Conservation (phyloP, 2,888 invertebrate genomes). For the Hylaea fasciaria region DNA sequence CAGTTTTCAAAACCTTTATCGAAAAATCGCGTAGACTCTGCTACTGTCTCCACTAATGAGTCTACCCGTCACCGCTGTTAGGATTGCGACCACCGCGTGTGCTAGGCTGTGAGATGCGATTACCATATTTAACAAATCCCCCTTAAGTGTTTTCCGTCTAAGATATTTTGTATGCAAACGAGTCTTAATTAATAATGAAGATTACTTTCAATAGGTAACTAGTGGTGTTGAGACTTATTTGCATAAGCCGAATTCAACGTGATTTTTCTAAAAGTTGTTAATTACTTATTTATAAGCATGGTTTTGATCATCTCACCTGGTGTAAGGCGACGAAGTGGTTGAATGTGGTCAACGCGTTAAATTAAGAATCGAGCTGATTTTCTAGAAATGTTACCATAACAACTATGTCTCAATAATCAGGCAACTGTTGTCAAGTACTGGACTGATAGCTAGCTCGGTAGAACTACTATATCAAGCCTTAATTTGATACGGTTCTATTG, state of each 20-base stretch:
- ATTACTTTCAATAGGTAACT: conserved; percentile 25
- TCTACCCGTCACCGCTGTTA: conserved; percentile 16
- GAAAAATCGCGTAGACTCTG: neutral
- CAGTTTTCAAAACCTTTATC: no score
- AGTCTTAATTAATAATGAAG: conserved; percentile 22
- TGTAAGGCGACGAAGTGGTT: no score
- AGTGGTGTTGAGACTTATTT: conserved; percentile 3
- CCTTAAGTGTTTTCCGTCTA: conserved; percentile 30
- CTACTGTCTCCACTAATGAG: conserved; percentile 16
- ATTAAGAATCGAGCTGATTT: no score
- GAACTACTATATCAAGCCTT: no score
- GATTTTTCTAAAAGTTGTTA: neutral
- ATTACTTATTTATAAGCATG: no score
- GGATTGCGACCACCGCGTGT: conserved; percentile 25
- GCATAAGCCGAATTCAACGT: conserved; percentile 18
- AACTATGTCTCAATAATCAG: no score
- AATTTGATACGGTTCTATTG: no score
- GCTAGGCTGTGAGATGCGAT: conserved; percentile 21
- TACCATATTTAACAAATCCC: conserved; percentile 35
- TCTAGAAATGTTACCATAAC: no score
- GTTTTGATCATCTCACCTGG: no score
- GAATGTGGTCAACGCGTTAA: neutral
- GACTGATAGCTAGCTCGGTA: no score
- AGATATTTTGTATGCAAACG: conserved; percentile 29
- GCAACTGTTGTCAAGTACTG: no score